Conservation (phyloP, 2,797 vertebrate species). For the Nannoperca australis region DNA sequence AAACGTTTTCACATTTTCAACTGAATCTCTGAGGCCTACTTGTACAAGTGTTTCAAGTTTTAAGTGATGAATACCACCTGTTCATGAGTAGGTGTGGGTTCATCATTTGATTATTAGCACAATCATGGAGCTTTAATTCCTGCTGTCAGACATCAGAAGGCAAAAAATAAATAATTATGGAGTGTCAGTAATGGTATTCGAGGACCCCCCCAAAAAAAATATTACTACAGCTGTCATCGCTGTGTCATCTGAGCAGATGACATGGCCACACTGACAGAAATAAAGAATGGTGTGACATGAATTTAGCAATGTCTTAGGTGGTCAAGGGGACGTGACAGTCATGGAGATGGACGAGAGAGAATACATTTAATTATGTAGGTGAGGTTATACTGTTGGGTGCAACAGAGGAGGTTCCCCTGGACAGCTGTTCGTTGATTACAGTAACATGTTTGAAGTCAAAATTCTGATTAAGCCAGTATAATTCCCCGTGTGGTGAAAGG, state of each 20-base stretch:
- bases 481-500: too few relatives aligned
- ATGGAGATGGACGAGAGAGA: not conserved
- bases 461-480: too few relatives aligned
- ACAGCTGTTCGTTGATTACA: not conserved
- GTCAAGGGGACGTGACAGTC: constrained; percentile 18
- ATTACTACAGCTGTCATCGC: not conserved
- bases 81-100: not conserved
- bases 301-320: constrained; percentile 1
- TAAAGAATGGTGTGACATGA: constrained; percentile 15
- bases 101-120: constrained; percentile 2
- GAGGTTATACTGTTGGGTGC: not conserved
- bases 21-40: not conserved
- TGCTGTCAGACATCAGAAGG: not conserved
- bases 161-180: not conserved
- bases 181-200: not conserved
- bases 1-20: not conserved
- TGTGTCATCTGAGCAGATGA: not conserved
- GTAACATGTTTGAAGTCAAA: too few relatives aligned
- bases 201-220: not conserved
- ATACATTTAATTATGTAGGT: constrained; percentile 6
- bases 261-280: not conserved
- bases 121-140: not conserved
- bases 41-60: not conserved
- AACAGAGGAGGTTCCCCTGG: not conserved
- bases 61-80: not conserved